A percentile compares a stretch with the other conserved stretches of the same genome.
Conservation (phyloP, 1,140 invertebrate species). For the Ctenoplectra terminalis region DNA sequence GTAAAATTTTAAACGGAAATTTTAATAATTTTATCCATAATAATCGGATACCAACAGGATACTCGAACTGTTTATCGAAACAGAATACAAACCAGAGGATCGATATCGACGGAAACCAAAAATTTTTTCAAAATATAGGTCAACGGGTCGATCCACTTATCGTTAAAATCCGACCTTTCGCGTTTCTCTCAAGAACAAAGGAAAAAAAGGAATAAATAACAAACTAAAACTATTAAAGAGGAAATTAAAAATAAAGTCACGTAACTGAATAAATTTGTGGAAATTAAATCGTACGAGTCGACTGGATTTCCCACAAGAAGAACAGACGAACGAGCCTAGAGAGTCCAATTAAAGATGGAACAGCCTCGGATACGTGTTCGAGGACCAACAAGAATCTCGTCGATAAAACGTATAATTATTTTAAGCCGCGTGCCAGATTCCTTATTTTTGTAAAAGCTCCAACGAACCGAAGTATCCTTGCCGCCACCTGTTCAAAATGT, state of each 20-base stretch:
- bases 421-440: too few relatives aligned
- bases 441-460: too few relatives aligned
- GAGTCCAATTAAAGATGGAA: constrained; percentile 48
- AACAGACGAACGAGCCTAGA: neutral
- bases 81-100: neutral
- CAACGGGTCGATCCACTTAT: neutral
- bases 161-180: neutral
- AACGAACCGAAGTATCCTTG: neutral
- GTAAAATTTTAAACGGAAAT: neutral
- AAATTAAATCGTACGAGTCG: constrained; percentile 16
- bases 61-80: neutral
- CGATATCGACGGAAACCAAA: neutral
- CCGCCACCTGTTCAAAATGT: constrained; percentile 14
- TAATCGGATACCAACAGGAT: neutral
- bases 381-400: constrained; percentile 27
- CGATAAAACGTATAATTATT: constrained; percentile 43
- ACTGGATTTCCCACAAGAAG: neutral
- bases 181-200: too few relatives aligned
- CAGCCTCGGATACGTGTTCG: constrained; percentile 44
- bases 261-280: constrained; percentile 48
- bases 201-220: too few relatives aligned
- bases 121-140: constrained; percentile 7
- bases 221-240: neutral
- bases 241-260: constrained; percentile 18
- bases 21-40: neutral